Evolutionary conservation across 2,888 invertebrate genomes (phyloP).

Genomic region (Pristionchus maxplancki): DNA sequence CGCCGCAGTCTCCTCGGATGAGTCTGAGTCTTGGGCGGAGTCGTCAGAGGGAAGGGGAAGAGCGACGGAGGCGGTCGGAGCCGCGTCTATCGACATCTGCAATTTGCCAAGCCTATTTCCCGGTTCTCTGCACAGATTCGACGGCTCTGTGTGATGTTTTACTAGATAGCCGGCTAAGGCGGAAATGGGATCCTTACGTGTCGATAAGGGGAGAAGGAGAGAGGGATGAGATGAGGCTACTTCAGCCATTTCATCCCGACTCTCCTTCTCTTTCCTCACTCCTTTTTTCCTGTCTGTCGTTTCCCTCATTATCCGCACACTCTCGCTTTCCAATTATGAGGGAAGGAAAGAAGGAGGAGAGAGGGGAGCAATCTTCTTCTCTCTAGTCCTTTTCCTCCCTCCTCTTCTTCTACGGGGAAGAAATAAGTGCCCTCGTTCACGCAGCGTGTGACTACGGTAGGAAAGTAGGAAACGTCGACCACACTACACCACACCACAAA

Average conservation of each 20-base stretch:
- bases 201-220: conserved; percentile 5
- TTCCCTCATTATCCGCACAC: conserved; percentile 35
- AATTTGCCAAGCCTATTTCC: not conserved
- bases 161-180: not conserved
- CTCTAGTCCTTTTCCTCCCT: conserved; percentile 15
- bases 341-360: conserved; percentile 1
- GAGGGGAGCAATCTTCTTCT: conserved; percentile 26
- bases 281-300: conserved; percentile 7
- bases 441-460: not conserved
- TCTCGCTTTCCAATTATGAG: conserved; percentile 48
- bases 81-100: conserved; percentile 44
- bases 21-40: conserved; percentile 29
- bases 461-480: conserved; percentile 5
- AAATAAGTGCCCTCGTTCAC: conserved; percentile 17
- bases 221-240: not conserved
- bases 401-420: not conserved
- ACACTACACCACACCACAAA: conserved; percentile 73
- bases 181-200: not conserved
- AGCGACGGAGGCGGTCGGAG: conserved; percentile 49
- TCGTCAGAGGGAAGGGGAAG: not conserved
- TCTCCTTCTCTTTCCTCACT: not conserved
- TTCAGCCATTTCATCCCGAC: not conserved
- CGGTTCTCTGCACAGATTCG: not conserved
- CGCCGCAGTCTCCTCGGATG: not conserved
- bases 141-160: not conserved